Evolutionary conservation across 2,113 vertebrate genomes (phyloP), one percentile per base, ranked within the genome.

Genomic region (Electrona antarctica): DNA sequence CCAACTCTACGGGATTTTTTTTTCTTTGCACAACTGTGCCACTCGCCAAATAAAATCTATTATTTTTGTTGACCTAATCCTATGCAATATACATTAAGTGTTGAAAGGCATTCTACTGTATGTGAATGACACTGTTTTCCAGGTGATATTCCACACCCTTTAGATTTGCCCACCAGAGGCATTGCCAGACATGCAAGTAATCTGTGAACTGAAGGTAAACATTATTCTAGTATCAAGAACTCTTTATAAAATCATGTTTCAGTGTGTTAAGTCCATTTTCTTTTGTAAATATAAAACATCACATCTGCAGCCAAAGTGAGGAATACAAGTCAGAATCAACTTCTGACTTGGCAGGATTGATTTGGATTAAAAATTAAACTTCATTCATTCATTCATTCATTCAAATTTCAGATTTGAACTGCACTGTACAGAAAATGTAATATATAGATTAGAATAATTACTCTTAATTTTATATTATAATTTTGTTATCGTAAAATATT

Each of bases 401-500:
- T 80, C 59, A 71, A 56, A 80, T 49, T 71, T 58, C 59, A 33
- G 41, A 69, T 73, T 80, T 77, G 7, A 81, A 65, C 69, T 66
- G 69, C 61, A 71, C 81, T 80, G 80, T 84, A 85, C 80, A 88
- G 75, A 83, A 73, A 79, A 81, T 46, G 45, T 70, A 68, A 76
- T 74, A 75, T 71, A 81, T 62, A 67, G 69, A 81, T 85, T 78
- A 80, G 76, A 82, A 82, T 55, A 75, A 67, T 75, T 86, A 84
- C 78, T 85, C 63, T 78, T 80, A 64, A 77, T 80, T 85, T 85
- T 84, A 87, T 82, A 89, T 54, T 82, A 80, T 81, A 33, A 67
- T 82, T 59, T 60, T 71, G 74, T 89, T 88, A 91, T 87, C 85
- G 88, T 81, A 91, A 92, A 91, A 89, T 90, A 88, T 85, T 85